A percentile compares a stretch with the other conserved stretches of the same genome.
Evolutionary conservation across 2,888 invertebrate species (phyloP).

Genomic region (Philhelius pedissequus): DNA sequence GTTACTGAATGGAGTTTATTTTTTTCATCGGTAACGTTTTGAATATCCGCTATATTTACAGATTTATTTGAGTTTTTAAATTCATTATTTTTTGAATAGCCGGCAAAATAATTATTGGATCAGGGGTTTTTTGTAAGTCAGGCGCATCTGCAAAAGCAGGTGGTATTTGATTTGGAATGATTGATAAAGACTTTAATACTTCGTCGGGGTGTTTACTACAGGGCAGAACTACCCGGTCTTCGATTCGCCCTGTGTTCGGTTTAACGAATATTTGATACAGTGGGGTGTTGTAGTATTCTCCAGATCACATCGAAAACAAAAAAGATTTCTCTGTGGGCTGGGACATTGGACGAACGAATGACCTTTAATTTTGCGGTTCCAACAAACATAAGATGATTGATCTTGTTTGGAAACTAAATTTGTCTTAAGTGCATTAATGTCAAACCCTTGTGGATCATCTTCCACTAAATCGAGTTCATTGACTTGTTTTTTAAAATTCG

Average conservation of each 20-base stretch:
- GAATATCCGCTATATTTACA: background rate
- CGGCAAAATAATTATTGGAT: background rate
- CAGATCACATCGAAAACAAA: background rate
- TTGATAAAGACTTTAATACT: background rate
- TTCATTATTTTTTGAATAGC: background rate
- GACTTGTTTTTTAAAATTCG: background rate
- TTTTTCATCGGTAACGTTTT: too few relatives aligned
- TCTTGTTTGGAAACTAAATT: background rate
- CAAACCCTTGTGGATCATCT: background rate
- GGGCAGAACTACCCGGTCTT: background rate
- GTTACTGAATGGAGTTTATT: too few relatives aligned
- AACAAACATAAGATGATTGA: too few relatives aligned
- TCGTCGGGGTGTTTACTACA: background rate
- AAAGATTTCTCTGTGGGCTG: too few relatives aligned
- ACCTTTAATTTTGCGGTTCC: too few relatives aligned
- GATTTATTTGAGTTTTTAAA: background rate
- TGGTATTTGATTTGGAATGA: background rate
- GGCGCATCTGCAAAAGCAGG: background rate
- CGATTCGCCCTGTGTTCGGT: background rate
- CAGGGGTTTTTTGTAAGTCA: background rate
- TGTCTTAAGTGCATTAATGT: background rate
- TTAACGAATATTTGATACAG: background rate
- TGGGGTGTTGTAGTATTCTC: background rate
- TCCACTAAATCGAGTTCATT: background rate
- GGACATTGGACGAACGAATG: too few relatives aligned